A percentile compares a stretch with the other conserved stretches of the same genome.
phyloP scores from a whole-genome alignment of 2,888 invertebrate species.

The Gibbula magus region DNA sequence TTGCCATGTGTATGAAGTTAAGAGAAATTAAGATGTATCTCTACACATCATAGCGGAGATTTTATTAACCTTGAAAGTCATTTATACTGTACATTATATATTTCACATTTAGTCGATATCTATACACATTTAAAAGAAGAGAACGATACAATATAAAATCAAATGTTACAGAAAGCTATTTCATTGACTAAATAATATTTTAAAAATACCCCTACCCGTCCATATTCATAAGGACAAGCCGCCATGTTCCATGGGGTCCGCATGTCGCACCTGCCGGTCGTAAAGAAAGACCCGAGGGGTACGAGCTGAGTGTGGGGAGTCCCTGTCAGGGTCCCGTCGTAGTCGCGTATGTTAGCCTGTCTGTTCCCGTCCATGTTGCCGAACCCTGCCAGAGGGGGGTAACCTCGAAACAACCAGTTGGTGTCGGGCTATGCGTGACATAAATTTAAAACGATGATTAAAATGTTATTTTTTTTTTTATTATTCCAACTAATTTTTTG shows the following conservation, averaged over 20 bases:
- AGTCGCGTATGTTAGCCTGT: conserved; percentile 29
- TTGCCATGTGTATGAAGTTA: too few species aligned
- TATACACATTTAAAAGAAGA: background rate
- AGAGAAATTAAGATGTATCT: too few species aligned
- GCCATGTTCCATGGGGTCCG: conserved; percentile 24
- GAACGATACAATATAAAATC: background rate
- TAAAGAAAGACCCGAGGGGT: conserved; percentile 27
- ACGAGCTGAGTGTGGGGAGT: conserved; percentile 27
- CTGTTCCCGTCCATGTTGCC: conserved; percentile 28
- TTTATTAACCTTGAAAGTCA: too few species aligned
- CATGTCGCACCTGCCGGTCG: conserved; percentile 14
- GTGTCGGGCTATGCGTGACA: background rate
- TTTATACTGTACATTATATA: too few species aligned
- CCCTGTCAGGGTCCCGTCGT: conserved; percentile 34
- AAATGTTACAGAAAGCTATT: background rate
- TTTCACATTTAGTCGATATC: too few species aligned
- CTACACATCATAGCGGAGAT: too few species aligned
- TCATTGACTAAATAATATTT: background rate
- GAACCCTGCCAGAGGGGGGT: conserved; percentile 18
- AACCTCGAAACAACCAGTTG: conserved; percentile 31
- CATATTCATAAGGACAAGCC: conserved; percentile 35
- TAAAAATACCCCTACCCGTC: conserved; percentile 22
- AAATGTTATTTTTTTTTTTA: too few species aligned
- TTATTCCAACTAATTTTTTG: too few species aligned
- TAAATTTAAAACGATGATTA: too few species aligned